These are phyloP conservation scores for Mya arenaria DNA, from an alignment of 1,140 invertebrate species.

Conservation along the genomic window DNA sequence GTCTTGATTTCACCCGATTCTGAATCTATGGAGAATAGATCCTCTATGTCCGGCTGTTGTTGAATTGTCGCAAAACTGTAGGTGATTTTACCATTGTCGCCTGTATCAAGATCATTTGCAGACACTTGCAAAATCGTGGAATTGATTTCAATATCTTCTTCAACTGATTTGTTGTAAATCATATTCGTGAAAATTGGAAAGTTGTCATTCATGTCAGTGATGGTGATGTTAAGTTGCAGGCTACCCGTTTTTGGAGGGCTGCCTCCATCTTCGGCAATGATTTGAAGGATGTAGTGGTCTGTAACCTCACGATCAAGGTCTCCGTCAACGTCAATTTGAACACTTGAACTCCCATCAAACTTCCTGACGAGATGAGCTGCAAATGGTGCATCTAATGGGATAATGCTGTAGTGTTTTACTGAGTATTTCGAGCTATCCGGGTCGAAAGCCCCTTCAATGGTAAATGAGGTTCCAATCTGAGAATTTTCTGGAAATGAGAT, in stretches of 20 bases:
- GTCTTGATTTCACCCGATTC: constrained; percentile 48
- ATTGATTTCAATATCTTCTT: constrained; percentile 47
- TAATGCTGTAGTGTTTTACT: constrained; percentile 47
- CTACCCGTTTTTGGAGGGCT: constrained; percentile 89
- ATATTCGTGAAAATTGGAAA: constrained; percentile 95
- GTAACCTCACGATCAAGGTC: constrained; percentile 92
- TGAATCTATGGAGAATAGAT: constrained; percentile 40
- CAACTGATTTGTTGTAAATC: constrained; percentile 51
- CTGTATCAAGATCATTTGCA: constrained; percentile 63
- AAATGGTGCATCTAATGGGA: constrained; percentile 22
- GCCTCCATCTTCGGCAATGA: constrained; percentile 90
- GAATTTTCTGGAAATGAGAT: constrained; percentile 33
- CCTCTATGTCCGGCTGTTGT: constrained; percentile 17
- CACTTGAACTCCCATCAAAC: constrained; percentile 44
- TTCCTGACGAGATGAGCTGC: constrained; percentile 21
- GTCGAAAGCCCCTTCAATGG: constrained; percentile 48
- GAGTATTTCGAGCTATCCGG: constrained; percentile 39
- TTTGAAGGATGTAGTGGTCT: constrained; percentile 88
- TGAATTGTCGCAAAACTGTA: constrained; percentile 53
- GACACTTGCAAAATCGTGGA: constrained; percentile 56
- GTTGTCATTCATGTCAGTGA: constrained; percentile 96
- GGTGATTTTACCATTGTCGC: constrained; percentile 55
- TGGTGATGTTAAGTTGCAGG: constrained; percentile 88
- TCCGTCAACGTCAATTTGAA: constrained; percentile 83
- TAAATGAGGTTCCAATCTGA: constrained; percentile 42